A percentile compares a stretch with the other conserved stretches of the same genome.
Conservation (phyloP, 2,797 vertebrate species). For the Crenuchus spilurus region DNA sequence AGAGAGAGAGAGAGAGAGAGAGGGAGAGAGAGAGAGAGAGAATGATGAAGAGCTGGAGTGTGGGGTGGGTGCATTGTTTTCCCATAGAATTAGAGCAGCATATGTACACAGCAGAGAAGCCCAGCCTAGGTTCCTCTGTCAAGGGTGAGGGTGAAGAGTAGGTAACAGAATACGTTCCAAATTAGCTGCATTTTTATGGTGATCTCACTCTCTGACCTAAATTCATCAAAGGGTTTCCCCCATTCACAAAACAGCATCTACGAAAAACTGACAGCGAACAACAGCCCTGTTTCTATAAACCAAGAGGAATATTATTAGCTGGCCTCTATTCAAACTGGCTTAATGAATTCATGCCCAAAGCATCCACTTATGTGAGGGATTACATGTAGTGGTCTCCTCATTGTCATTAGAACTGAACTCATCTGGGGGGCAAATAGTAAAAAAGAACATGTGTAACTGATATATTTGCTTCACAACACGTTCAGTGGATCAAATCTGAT, state of each 20-base stretch:
- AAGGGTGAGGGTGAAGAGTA: conserved; percentile 33
- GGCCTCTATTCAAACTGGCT: conserved; percentile 6
- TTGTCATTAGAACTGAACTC: neutral
- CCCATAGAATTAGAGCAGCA: conserved; percentile 39
- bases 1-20: neutral
- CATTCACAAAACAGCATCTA: conserved; percentile 1
- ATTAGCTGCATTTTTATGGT: conserved; percentile 25
- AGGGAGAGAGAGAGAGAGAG: neutral
- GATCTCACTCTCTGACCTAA: conserved; percentile 16
- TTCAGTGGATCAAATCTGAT: neutral
- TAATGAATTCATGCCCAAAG: conserved; percentile 30
- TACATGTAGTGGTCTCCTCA: conserved; percentile 14
- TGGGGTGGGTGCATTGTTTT: conserved; percentile 6
- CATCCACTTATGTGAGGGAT: conserved; percentile 17
- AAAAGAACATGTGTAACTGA: neutral
- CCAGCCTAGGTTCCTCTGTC: conserved; percentile 15
- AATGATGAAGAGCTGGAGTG: neutral
- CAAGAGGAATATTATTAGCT: neutral
- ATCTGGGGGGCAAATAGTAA: neutral
- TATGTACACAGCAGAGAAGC: too few relatives aligned
- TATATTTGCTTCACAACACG: neutral
- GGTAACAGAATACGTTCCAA: conserved; percentile 18
- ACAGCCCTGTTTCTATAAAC: neutral
- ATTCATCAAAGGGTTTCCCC: conserved; percentile 3
- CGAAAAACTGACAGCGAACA: neutral